Evolutionary conservation across 1,140 invertebrate species (phyloP).

Genomic region (Asobara japonica): DNA sequence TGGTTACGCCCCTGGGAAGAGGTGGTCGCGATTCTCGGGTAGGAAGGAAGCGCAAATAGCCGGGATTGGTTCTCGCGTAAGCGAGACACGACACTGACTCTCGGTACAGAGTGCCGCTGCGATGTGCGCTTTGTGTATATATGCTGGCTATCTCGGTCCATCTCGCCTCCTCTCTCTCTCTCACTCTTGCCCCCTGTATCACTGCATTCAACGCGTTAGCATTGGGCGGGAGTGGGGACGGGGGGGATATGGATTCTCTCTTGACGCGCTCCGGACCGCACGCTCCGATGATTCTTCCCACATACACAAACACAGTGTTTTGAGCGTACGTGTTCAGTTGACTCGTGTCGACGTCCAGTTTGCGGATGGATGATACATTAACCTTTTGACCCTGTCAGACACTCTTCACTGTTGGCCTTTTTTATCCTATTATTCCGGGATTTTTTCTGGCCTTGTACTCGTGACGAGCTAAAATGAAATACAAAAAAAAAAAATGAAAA

Average conservation of each 20-base stretch:
- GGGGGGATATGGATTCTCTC: conserved; percentile 57
- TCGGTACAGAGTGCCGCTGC: conserved; percentile 52
- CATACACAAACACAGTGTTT: background rate
- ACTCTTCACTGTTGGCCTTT: conserved; percentile 35
- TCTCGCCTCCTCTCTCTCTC: conserved; percentile 29
- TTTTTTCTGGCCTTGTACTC: background rate
- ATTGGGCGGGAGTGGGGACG: conserved; percentile 39
- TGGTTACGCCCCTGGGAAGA: conserved; percentile 63
- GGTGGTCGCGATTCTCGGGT: conserved; percentile 63
- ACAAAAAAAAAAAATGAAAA: background rate
- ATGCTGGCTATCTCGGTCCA: conserved; percentile 20
- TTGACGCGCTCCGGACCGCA: conserved; percentile 52
- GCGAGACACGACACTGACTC: conserved; percentile 51
- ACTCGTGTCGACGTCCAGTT: conserved; percentile 10
- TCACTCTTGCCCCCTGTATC: conserved; percentile 26
- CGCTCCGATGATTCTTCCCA: conserved; percentile 33
- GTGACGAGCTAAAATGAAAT: background rate
- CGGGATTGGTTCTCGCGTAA: conserved; percentile 63
- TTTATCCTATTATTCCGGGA: conserved; percentile 29
- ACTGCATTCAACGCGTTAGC: conserved; percentile 29
- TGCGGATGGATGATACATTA: conserved; percentile 42
- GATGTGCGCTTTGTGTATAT: conserved; percentile 40
- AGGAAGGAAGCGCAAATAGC: conserved; percentile 65
- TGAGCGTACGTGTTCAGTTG: background rate
- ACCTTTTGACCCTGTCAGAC: conserved; percentile 46